Evolutionary conservation across 2,797 vertebrate genomes (phyloP), one percentile per base, ranked within the genome.

Genomic region (Cephalopachus bancanus): DNA sequence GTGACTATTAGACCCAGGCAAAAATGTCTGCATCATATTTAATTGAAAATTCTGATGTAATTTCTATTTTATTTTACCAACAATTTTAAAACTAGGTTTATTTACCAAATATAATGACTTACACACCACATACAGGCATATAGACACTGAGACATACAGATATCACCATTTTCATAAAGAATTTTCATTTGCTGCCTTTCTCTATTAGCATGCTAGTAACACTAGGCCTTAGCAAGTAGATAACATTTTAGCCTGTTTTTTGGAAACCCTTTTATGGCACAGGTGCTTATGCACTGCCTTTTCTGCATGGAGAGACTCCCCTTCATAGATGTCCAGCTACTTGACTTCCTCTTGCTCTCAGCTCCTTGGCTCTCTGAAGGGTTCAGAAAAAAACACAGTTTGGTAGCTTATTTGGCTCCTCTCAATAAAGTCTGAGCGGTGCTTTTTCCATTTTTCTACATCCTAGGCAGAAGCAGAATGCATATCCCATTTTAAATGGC

Each of bases 341-440:
- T 78, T 0, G 0, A 9, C 7, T 30, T 10, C 12, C 28, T 22
- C 37, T 1, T 10, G 59, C 30, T 33, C 28, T 81, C 44, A 37
- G 51, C 24, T 57, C 49, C 59, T 67, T 53, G 59, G 33, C 28
- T 81, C 7, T n/a, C 37, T 15, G 16, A 26, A 10, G 49, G 11
- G 30, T 44, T 62, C 49, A 22, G 9, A 51, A 65, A 84, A 62
- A 72, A 37, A 19, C 30, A 65, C 12, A 10, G 79, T 37, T 59
- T 17, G 37, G 26, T 83, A 30, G 14, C 24, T 83, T 65, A 33
- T 59, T 57, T 22, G n/a, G 30, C 11, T 37, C 84, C 79, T 60
- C 64, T 59, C 57, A 14, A 28, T 28, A 12, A 59, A 64, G 57
- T 79, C 64, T 2, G 22, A 59, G 19, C 20, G 14, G 17, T 8